Percentiles rank a stretch among this genome's conserved stretches.
Evolutionary conservation across 2,888 invertebrate genomes (phyloP).

Genomic region (Syrista parreyssii): DNA sequence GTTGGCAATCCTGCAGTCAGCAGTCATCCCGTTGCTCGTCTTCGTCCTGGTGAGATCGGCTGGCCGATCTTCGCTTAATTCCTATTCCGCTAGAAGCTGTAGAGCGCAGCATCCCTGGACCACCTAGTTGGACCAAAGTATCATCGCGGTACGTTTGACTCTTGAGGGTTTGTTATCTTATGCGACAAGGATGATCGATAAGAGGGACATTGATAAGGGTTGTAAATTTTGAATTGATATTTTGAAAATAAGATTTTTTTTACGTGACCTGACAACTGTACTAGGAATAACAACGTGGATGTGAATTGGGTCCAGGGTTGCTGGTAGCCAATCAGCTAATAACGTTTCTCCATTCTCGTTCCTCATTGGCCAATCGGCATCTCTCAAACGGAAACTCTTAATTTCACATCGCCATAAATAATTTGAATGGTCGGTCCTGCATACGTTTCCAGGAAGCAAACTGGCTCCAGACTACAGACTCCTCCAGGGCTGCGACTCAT

Average conservation of each 20-base stretch:
- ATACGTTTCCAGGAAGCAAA: slow-evolving; percentile 56
- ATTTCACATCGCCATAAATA: slow-evolving; percentile 65
- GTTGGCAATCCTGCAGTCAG: slow-evolving; percentile 16
- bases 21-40: neutral
- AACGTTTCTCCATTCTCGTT: neutral
- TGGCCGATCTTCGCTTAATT: neutral
- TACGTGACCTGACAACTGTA: neutral
- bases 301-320: neutral
- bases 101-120: neutral
- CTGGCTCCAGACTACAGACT: slow-evolving; percentile 11
- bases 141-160: neutral
- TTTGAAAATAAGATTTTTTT: neutral
- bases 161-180: neutral
- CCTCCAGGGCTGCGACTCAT: slow-evolving; percentile 16
- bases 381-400: slow-evolving; percentile 60
- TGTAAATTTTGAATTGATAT: neutral
- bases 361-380: slow-evolving; percentile 33
- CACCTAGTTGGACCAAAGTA: neutral
- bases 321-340: neutral
- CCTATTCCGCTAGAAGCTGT: neutral
- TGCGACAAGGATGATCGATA: neutral
- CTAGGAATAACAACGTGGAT: neutral
- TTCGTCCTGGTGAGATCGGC: neutral
- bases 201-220: neutral
- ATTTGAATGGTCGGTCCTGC: slow-evolving; percentile 59